Conservation (phyloP, 2,797 vertebrate genomes). For the Micropoecilia bifurca region DNA sequence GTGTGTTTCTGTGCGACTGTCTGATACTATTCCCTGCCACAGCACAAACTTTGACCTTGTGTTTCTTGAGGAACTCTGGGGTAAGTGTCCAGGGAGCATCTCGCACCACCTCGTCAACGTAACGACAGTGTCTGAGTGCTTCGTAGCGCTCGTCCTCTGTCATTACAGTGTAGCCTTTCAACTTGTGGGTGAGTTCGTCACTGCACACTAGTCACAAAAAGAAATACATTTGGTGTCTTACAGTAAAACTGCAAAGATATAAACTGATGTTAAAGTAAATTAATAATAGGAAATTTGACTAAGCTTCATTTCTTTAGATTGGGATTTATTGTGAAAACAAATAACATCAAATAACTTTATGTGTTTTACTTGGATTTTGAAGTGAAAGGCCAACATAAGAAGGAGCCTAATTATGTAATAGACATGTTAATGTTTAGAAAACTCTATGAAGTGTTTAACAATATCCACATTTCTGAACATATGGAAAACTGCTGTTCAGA, state of each 20-base stretch:
- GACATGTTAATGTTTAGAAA: not conserved
- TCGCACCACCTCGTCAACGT: constrained; percentile 96
- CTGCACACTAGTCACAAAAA: constrained; percentile 88
- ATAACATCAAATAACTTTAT: no score
- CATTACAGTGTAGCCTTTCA: constrained; percentile 99
- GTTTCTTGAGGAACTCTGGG: constrained; percentile 92
- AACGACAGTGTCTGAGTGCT: constrained; percentile 96
- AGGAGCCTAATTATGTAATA: not conserved
- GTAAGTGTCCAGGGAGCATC: constrained; percentile 96
- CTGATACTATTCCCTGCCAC: constrained; percentile 11
- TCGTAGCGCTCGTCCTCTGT: constrained; percentile 95
- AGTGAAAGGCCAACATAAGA: not conserved
- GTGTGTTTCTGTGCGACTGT: not conserved
- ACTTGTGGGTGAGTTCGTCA: constrained; percentile 95
- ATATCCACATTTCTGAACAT: not conserved
- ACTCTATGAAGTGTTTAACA: not conserved
- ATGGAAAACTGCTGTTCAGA: not conserved
- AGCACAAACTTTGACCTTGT: constrained; percentile 89
- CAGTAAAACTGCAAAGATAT: not conserved
- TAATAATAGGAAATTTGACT: not conserved
- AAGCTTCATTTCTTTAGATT: not conserved
- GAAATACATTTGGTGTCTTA: not conserved
- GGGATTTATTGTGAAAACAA: not conserved
- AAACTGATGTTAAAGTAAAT: not conserved
- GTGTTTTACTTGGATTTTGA: not conserved